Conservation (phyloP, 2,797 vertebrate genomes). For the Thripadectes ignobilis region DNA sequence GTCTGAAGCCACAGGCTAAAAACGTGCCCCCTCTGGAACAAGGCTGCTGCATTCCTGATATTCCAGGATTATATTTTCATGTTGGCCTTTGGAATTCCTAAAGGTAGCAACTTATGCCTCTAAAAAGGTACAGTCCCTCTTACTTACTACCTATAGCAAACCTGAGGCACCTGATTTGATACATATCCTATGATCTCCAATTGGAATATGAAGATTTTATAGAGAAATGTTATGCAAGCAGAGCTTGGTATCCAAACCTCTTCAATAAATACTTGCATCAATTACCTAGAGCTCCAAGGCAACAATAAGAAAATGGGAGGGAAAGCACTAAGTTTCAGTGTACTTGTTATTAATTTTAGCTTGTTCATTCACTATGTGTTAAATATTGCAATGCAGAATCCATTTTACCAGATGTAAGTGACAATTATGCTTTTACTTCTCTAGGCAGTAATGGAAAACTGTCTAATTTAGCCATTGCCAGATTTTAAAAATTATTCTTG, state of each 20-base stretch:
- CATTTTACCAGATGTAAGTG: constrained; percentile 27
- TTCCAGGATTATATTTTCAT: background rate
- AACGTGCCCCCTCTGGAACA: accelerated
- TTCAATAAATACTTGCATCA: constrained; percentile 18
- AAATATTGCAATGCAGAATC: constrained; percentile 29
- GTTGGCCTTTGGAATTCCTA: background rate
- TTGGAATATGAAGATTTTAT: background rate
- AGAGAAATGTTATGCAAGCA: background rate
- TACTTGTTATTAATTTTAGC: constrained; percentile 38
- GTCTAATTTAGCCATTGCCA: constrained; percentile 38
- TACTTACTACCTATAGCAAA: background rate
- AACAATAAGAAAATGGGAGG: background rate
- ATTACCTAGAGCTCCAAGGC: background rate
- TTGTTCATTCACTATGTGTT: constrained; percentile 29
- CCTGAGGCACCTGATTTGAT: background rate
- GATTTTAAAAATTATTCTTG: constrained; percentile 37
- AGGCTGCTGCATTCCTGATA: background rate
- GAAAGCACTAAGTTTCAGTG: constrained; percentile 14
- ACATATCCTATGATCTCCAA: background rate
- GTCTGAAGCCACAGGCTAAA: background rate
- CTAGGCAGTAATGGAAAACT: constrained; percentile 35
- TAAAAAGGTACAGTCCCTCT: background rate
- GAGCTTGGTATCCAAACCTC: background rate
- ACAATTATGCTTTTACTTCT: constrained; percentile 43
- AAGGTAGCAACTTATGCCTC: background rate